Evolutionary conservation across 2,888 invertebrate genomes (phyloP), one percentile per base, ranked within the genome.

Genomic region (Argyresthia goedartella): DNA sequence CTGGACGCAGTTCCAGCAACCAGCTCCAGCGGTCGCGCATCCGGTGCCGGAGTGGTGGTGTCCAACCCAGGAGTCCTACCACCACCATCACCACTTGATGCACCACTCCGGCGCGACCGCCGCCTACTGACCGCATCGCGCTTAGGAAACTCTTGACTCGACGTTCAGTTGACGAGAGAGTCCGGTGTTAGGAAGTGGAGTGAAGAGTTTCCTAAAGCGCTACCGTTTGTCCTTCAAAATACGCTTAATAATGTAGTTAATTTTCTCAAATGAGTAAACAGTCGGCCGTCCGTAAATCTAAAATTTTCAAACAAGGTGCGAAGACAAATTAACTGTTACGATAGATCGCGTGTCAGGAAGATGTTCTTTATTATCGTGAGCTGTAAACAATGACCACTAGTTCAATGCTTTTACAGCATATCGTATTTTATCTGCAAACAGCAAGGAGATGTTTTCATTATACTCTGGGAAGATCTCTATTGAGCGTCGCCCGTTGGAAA

Each of bases 41-140:
- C 87, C 82, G 11, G 89, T 86, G 14, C 84, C 85, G 0, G 85
- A 86, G 41, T 86, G 85, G 85, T 86, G 85, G 85, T 85, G 85
- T 60, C 85, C 85, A 42, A 71, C 84, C 53, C 85, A 86, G 59
- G 85, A 86, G 61, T 89, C 82, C 49, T 86, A 80, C 58, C 79
- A 86, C 59, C 85, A 86, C 67, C 89, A 89, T 57, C 90, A 90
- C 60, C 90, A 89, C 60, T 71, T 91, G 63, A 89, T 90, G 88
- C 90, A 89, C 73, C 90, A 90, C 60, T 86, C 88, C 34, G 92
- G 92, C 9, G 92, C 93, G 44, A 91, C 93, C 54, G 91, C 93
- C 54, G 93, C 93, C 50, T 93, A 93, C 88, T 93, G 91, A 92
- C 89, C 88, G 52, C 84, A 87, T 55, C 86, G 84, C 85, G 84